Evolutionary conservation across 2,797 vertebrate species (phyloP).

Genomic region (Danio tinwini): DNA sequence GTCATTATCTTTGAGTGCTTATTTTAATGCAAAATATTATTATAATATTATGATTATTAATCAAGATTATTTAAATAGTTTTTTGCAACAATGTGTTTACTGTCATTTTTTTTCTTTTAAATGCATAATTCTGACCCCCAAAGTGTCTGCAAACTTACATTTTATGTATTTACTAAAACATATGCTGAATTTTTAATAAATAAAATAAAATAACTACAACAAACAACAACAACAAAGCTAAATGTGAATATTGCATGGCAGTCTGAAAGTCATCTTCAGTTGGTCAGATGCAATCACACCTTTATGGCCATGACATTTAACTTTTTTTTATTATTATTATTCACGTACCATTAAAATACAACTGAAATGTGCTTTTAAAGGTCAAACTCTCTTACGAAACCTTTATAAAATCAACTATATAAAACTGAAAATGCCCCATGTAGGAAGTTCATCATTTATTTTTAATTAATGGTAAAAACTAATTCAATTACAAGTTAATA

Average conservation of each 20-base stretch:
- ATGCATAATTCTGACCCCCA: not conserved
- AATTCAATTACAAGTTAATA: not conserved
- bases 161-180: not conserved
- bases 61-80: no score
- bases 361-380: conserved; percentile 11
- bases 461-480: not conserved
- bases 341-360: not conserved
- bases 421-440: not conserved
- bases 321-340: not conserved
- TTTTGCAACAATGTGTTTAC: no score
- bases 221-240: not conserved
- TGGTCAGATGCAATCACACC: not conserved
- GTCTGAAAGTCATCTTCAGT: conserved; percentile 6
- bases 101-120: not conserved
- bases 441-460: not conserved
- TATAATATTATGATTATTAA: no score
- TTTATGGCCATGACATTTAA: conserved; percentile 1
- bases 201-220: no score
- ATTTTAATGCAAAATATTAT: no score
- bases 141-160: not conserved
- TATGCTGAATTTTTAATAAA: not conserved
- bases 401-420: not conserved
- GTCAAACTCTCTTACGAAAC: conserved; percentile 3
- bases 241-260: conserved; percentile 10
- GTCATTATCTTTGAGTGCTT: no score